Base-by-base conservation (phyloP, 2,797 vertebrate species). In the Intellagama lesueurii region DNA sequence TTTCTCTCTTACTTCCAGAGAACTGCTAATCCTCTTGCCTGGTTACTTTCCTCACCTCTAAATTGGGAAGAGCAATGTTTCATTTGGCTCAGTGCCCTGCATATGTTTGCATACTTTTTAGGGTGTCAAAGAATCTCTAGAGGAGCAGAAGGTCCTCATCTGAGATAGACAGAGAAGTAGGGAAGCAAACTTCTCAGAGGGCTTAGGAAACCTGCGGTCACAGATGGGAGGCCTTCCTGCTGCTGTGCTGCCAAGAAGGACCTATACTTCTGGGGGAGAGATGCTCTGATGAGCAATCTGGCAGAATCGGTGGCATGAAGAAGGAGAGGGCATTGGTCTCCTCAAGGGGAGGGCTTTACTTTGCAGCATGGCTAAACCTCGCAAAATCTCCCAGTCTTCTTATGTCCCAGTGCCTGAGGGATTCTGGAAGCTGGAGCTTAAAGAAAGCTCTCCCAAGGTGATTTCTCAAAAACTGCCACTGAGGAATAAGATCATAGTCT, bases 51-150 rank as follows among this genome's bases (percentile, higher is more conserved):
- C 78, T 68, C 19, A 35, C 52, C 44, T 86, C 56, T 82, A 52
- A 81, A 35, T 76, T 44, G 79, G 60, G 64, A 76, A 88, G 47
- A 44, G 44, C 19, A 79, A 80, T 89, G 70, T 85, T 89, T 89
- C 12, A 72, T 24, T 72, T 89, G 88, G 82, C 47, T 64, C 75
- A 85, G 16, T 16, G 70, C 76, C 73, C 52, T 79, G 49, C 40
- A 17, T 90, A 77, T 47, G 14, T 66, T 16, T 64, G 17, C 16
- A 64, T 64, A 64, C 60, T 19, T 64, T 7, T n/a, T 49, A 52
- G 47, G 79, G 75, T 66, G n/a, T 24, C 26, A 30, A 79, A 85
- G 7, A 12, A 35, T 28, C 11, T 56, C 32, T 9, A 8, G 44
- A 17, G 32, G 17, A 78, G 11, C 30, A 78, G 40, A 35, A 70